Percentiles rank a stretch among this genome's conserved stretches.
These are phyloP conservation scores for Paracanthobrama guichenoti DNA, from an alignment of 2,113 vertebrate species.

Conservation along the genomic window DNA sequence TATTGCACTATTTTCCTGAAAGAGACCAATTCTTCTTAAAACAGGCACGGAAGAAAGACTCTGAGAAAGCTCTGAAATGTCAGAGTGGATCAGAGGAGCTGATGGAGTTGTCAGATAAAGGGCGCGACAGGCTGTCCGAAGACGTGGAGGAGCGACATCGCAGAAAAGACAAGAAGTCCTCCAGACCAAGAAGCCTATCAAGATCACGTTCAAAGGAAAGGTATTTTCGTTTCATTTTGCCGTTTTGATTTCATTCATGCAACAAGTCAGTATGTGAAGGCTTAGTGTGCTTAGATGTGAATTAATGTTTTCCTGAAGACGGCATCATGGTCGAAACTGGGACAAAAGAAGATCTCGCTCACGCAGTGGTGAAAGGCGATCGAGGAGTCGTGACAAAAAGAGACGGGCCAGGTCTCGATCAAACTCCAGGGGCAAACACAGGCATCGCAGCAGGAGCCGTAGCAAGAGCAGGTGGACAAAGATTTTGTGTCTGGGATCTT, in stretches of 20 bases:
- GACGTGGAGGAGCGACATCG: constrained; percentile 93
- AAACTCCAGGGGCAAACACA: constrained; percentile 87
- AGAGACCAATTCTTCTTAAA: constrained; percentile 99
- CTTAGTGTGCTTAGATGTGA: not conserved
- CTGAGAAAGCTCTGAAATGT: constrained; percentile 90
- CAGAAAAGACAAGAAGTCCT: constrained; percentile 87
- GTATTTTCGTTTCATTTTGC: constrained; percentile 63
- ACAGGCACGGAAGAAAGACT: constrained; percentile 98
- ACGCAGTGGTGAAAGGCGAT: constrained; percentile 70
- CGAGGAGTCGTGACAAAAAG: constrained; percentile 86
- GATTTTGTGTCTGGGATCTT: constrained; percentile 3
- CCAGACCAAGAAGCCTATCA: constrained; percentile 86
- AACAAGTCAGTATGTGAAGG: not conserved
- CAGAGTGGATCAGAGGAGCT: constrained; percentile 85
- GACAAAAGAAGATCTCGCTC: constrained; percentile 88
- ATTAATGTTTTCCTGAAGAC: constrained; percentile 69
- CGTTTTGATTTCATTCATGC: not conserved
- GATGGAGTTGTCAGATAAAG: constrained; percentile 83
- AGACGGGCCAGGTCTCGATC: constrained; percentile 86
- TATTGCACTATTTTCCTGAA: constrained; percentile 99
- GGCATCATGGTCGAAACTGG: constrained; percentile 88
- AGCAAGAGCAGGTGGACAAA: constrained; percentile 89
- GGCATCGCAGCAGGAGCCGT: constrained; percentile 86
- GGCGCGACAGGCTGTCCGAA: constrained; percentile 85
- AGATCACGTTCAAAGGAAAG: constrained; percentile 92